Conservation (phyloP, 2,113 vertebrate genomes). For the Lepisosteus osseus region DNA sequence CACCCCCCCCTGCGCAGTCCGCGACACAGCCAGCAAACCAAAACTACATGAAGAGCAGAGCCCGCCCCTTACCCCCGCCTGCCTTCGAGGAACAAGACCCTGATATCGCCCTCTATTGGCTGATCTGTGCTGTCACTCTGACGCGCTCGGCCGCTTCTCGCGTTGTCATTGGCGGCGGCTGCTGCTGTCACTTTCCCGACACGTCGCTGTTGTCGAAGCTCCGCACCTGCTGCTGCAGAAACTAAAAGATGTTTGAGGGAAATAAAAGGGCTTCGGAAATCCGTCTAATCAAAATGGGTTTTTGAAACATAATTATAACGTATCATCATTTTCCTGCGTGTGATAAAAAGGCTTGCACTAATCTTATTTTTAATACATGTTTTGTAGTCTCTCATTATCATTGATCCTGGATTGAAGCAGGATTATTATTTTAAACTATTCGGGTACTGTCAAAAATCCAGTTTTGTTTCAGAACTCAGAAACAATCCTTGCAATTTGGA, state of each 20-base stretch:
- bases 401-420: too few species aligned
- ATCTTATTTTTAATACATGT: too few species aligned
- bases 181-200: constrained; percentile 7
- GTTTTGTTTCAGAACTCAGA: too few species aligned
- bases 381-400: too few species aligned
- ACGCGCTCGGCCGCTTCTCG: not conserved
- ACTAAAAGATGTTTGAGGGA: not conserved
- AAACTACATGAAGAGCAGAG: not conserved
- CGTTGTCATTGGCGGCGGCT: constrained; percentile 16
- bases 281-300: too few species aligned
- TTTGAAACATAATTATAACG: too few species aligned
- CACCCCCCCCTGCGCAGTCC: constrained; percentile 4
- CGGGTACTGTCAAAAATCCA: too few species aligned
- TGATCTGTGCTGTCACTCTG: constrained; percentile 1
- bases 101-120: constrained; percentile 19
- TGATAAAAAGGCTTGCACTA: too few species aligned
- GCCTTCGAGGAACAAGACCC: constrained; percentile 14
- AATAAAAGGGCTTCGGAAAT: too few species aligned
- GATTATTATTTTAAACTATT: too few species aligned
- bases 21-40: constrained; percentile 3
- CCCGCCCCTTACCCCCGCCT: constrained; percentile 21
- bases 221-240: constrained; percentile 1
- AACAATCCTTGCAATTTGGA: too few species aligned
- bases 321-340: too few species aligned
- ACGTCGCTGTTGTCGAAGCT: not conserved